Evolutionary conservation across 2,797 vertebrate species (phyloP).

Genomic region (Neoniphon sammara): DNA sequence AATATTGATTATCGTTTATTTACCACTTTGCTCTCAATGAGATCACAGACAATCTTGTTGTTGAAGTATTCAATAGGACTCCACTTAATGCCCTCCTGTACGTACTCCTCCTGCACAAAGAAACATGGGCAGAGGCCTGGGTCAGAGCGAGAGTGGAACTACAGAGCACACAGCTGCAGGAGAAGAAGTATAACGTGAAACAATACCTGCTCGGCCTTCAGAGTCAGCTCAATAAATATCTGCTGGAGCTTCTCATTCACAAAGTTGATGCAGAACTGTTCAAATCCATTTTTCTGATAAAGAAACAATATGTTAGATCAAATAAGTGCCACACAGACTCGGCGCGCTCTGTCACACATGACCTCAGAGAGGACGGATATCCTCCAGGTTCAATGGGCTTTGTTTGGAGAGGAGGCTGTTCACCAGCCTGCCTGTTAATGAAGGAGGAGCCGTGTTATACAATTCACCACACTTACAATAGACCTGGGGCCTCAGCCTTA

Average conservation of each 20-base stretch:
- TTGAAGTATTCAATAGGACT: conserved; percentile 97
- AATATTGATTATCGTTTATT: conserved; percentile 51
- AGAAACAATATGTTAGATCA: conserved; percentile 45
- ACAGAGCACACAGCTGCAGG: background rate
- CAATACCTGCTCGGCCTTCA: conserved; percentile 97
- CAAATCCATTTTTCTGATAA: conserved; percentile 97
- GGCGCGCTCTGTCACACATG: conserved; percentile 1
- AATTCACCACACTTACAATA: conserved; percentile 40
- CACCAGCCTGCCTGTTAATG: conserved; percentile 15
- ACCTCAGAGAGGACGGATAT: conserved; percentile 49
- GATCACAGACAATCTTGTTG: conserved; percentile 98
- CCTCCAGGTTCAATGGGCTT: conserved; percentile 46
- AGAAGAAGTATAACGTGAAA: background rate
- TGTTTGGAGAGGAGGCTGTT: conserved; percentile 43
- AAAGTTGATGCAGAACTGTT: conserved; percentile 99
- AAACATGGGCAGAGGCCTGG: background rate
- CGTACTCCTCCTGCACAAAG: conserved; percentile 91
- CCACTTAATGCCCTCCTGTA: conserved; percentile 98
- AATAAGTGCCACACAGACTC: conserved; percentile 6
- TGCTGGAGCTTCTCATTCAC: conserved; percentile 99
- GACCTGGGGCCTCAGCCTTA: conserved; percentile 30
- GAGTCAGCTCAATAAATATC: conserved; percentile 97
- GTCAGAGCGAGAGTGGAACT: background rate
- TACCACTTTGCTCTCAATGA: conserved; percentile 97
- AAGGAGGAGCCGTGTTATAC: conserved; percentile 48